Percentiles rank a stretch among this genome's conserved stretches.
Evolutionary conservation across 2,888 invertebrate genomes (phyloP).

Genomic region (Cantharis rufa): DNA sequence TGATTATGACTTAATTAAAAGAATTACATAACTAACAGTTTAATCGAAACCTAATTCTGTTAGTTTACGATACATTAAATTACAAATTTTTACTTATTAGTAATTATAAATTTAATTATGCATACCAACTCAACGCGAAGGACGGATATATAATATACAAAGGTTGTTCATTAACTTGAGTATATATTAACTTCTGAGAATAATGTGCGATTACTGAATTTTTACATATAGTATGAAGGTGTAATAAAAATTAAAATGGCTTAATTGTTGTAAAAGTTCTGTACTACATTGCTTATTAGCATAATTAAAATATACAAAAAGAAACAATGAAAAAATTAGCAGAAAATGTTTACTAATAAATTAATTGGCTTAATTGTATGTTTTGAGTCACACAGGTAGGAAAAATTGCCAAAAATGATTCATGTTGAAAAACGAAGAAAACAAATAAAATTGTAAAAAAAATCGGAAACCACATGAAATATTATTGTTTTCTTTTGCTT

Average conservation of each 20-base stretch:
- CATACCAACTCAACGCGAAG: background rate
- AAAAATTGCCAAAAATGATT: background rate
- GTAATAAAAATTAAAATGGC: background rate
- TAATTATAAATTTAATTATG: background rate
- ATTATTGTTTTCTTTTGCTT: too few species aligned
- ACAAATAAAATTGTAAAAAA: too few species aligned
- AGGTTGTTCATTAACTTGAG: background rate
- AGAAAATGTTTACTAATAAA: background rate
- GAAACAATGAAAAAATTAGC: background rate
- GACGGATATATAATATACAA: background rate
- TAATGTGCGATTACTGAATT: background rate
- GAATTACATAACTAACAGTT: background rate
- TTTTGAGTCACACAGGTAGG: background rate
- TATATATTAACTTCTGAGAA: background rate
- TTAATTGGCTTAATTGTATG: background rate
- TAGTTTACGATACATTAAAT: slow-evolving; percentile 3
- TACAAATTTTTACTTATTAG: background rate
- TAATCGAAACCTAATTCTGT: background rate
- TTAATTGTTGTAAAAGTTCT: background rate
- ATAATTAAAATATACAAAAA: background rate
- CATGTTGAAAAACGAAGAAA: too few species aligned
- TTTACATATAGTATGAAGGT: background rate
- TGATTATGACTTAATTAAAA: background rate
- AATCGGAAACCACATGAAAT: too few species aligned
- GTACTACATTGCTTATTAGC: background rate